Evolutionary conservation across 2,797 vertebrate species (phyloP).

Genomic region (Antennarius maculatus): DNA sequence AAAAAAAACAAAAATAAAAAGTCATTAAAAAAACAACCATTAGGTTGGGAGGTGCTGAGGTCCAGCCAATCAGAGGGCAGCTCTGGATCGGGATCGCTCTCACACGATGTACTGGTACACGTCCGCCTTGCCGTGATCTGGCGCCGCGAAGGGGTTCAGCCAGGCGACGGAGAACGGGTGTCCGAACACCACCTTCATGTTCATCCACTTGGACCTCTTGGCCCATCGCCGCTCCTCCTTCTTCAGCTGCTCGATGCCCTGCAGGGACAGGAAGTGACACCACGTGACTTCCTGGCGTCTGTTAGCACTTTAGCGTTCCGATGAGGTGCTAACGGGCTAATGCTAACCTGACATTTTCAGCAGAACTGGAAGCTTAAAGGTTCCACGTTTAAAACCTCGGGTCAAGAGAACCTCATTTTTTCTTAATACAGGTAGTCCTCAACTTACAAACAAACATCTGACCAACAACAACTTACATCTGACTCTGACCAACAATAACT

Average conservation of each 20-base stretch:
- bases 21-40: conserved; percentile 14
- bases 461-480: too few species aligned
- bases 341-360: too few species aligned
- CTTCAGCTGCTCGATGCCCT: conserved; percentile 99
- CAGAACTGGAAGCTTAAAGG: too few species aligned
- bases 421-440: too few species aligned
- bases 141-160: conserved; percentile 93
- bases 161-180: conserved; percentile 97
- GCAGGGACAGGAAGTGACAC: conserved; percentile 42
- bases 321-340: too few species aligned
- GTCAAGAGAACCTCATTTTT: too few species aligned
- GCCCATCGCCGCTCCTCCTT: conserved; percentile 98
- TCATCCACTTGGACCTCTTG: conserved; percentile 99
- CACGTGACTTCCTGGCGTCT: neutral
- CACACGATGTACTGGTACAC: conserved; percentile 97
- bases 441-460: too few species aligned
- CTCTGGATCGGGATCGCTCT: conserved; percentile 57
- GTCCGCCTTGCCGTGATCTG: conserved; percentile 96
- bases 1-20: conserved; percentile 21
- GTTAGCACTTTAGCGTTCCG: too few species aligned
- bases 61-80: conserved; percentile 59
- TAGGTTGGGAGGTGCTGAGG: conserved; percentile 7
- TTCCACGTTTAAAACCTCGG: too few species aligned
- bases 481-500: too few species aligned
- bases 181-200: conserved; percentile 97